Evolutionary conservation across 2,888 invertebrate species (phyloP), one percentile per base, ranked within the genome.

Genomic region (Ichneumoninae sp.): DNA sequence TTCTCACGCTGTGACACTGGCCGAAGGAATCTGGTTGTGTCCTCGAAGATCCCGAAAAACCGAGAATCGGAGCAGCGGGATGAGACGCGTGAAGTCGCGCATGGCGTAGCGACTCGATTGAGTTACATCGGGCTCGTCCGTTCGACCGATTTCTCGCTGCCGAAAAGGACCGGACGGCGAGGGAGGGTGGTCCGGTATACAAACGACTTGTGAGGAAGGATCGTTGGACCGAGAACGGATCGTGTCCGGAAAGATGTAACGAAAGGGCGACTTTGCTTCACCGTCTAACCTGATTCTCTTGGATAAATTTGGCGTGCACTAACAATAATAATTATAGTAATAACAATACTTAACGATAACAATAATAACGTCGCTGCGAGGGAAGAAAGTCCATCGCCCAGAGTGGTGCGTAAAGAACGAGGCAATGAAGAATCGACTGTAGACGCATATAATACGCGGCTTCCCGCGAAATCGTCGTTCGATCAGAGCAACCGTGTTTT

Each of bases 211-310:
- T 13, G 60, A 60, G 26, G 60, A 30, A 60, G 60, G n/a, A 50
- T n/a, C 13, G 26, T 26, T 16, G 60, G 26, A 13, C 13, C 22
- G 47, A 30, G 47, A 22, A 50, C 13, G 52, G n/a, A 50, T 30
- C n/a, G n/a, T 26, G 16, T 54, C 40, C 44, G 78, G 69, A 70
- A 81, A 77, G 65, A 84, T 84, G 84, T 84, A 74, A 84, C 84
- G 80, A 84, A 84, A 47, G 44, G 65, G 40, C 50, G 72, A 57
- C 52, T 62, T 10, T 50, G 6, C 5, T 8, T 40, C n/a, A 10
- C 13, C 26, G 50, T 47, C 33, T 70, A 22, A 77, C 81, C 57
- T 26, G 19, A 57, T 44, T 77, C 62, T 62, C 47, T 3, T 8
- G 7, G 40, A 40, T 30, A 60, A 22, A 19, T 1, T 60, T 50